Percentiles rank a stretch among this genome's conserved stretches.
Evolutionary conservation across 2,113 vertebrate genomes (phyloP).

Genomic region (Zosterops borbonicus): DNA sequence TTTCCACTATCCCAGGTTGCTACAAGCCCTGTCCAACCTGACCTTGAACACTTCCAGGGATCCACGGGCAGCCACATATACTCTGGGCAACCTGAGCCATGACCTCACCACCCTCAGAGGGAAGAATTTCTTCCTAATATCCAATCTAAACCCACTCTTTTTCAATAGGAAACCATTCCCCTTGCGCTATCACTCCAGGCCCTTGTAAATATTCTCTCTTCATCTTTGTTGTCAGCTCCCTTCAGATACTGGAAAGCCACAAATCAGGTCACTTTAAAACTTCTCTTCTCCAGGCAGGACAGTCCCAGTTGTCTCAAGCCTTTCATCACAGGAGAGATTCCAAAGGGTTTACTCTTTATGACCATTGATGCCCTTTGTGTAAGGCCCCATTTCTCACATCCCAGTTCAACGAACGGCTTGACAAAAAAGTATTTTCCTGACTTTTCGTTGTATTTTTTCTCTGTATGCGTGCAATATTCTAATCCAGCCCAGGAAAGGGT

Average conservation of each 20-base stretch:
- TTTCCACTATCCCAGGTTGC: accelerated
- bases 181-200: not conserved
- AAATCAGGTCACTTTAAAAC: not conserved
- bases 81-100: not conserved
- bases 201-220: not conserved
- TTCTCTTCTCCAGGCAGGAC: too few species aligned
- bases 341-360: not conserved
- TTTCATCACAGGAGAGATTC: not conserved
- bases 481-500: accelerated
- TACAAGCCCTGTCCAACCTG: accelerated
- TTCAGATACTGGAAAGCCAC: not conserved
- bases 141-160: not conserved
- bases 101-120: accelerated
- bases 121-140: not conserved
- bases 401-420: not conserved
- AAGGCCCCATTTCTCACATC: not conserved
- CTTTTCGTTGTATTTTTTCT: not conserved
- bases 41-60: accelerated
- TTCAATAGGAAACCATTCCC: not conserved
- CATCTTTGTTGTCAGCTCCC: not conserved
- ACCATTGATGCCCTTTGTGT: not conserved
- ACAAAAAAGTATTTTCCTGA: not conserved
- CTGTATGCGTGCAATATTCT: not conserved
- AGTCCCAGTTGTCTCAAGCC: not conserved
- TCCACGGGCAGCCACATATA: not conserved